phyloP scores from a whole-genome alignment of 1,140 invertebrate genomes.

The Zeugodacus cucurbitae region DNA sequence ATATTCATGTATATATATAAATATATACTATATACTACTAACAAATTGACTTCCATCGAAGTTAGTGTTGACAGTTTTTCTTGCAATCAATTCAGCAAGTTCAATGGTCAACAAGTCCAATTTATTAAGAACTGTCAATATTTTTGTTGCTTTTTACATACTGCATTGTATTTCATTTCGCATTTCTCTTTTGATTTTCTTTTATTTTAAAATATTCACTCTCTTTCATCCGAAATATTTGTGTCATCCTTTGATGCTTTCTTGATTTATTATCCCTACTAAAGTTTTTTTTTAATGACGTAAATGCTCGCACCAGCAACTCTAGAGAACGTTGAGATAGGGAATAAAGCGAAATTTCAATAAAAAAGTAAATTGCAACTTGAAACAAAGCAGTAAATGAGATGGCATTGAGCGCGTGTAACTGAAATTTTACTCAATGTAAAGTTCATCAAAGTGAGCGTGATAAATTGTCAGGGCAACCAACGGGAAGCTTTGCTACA shows the following conservation, averaged over 20 bases:
- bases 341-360: neutral
- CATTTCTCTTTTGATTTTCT: neutral
- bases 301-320: neutral
- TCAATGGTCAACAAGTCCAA: neutral
- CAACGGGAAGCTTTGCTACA: neutral
- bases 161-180: neutral
- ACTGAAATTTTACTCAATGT: neutral
- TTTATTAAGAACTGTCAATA: neutral
- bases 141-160: neutral
- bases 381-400: neutral
- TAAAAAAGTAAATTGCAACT: neutral
- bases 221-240: neutral
- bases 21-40: too few relatives aligned
- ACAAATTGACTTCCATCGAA: too few relatives aligned
- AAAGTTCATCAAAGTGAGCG: neutral
- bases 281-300: conserved; percentile 12
- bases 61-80: too few relatives aligned
- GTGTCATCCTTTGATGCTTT: neutral
- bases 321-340: neutral
- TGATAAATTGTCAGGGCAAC: neutral
- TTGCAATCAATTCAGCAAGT: neutral
- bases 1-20: neutral
- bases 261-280: neutral
- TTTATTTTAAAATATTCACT: neutral
- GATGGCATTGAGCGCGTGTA: neutral